These are phyloP conservation scores for Chalcis sispes DNA, from an alignment of 2,888 invertebrate species.

Conservation along the genomic window DNA sequence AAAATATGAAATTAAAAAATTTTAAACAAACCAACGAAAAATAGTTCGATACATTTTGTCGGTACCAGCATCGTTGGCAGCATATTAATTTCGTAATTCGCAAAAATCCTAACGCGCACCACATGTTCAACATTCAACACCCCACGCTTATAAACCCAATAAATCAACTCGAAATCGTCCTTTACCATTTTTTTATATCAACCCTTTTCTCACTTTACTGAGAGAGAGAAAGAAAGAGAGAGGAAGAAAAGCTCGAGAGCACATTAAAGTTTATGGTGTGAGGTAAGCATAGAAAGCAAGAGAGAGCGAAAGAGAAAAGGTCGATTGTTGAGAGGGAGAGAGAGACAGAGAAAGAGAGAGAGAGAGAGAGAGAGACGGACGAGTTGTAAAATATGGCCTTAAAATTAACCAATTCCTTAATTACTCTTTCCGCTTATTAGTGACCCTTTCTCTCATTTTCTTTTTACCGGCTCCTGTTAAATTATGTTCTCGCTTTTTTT, in stretches of 20 bases:
- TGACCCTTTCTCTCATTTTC: conserved; percentile 39
- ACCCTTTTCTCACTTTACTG: conserved; percentile 52
- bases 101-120: conserved; percentile 66
- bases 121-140: conserved; percentile 66
- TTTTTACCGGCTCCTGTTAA: neutral
- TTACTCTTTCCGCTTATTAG: conserved; percentile 69
- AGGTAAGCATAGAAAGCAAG: neutral
- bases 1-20: neutral
- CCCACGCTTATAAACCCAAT: conserved; percentile 59
- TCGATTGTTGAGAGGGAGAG: conserved; percentile 44
- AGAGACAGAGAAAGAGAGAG: conserved; percentile 18
- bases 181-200: conserved; percentile 63
- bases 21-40: no score
- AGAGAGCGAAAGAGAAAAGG: conserved; percentile 15
- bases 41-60: no score
- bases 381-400: conserved; percentile 70
- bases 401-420: conserved; percentile 74
- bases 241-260: conserved; percentile 21
- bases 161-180: conserved; percentile 66
- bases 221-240: conserved; percentile 29
- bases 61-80: conserved; percentile 7
- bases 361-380: conserved; percentile 39
- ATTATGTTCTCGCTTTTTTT: neutral
- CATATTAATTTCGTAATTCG: conserved; percentile 59
- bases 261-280: conserved; percentile 11